These are phyloP conservation scores for Clarias laeviceps DNA, from an alignment of 2,797 vertebrate species.

Conservation along the genomic window DNA sequence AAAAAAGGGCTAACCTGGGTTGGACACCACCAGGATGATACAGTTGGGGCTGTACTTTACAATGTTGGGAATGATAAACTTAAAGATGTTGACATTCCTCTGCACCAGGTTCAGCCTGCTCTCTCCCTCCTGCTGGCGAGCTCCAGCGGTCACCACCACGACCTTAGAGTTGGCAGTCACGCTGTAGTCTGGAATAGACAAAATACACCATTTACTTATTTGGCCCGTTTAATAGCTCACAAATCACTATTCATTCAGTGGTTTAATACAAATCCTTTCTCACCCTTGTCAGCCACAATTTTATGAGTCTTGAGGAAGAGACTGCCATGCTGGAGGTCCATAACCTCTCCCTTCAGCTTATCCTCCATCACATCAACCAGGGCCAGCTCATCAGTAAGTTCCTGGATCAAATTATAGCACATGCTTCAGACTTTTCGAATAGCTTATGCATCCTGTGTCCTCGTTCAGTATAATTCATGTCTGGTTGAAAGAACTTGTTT, in stretches of 20 bases:
- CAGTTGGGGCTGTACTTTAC: constrained; percentile 96
- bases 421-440: neutral
- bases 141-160: constrained; percentile 93
- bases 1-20: constrained; percentile 82
- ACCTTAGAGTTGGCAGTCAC: constrained; percentile 93
- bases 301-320: constrained; percentile 92
- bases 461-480: neutral
- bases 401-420: constrained; percentile 69
- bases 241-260: neutral
- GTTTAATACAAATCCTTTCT: constrained; percentile 21
- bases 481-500: too few species aligned
- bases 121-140: constrained; percentile 95
- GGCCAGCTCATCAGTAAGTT: constrained; percentile 92
- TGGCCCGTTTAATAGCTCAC: neutral
- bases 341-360: constrained; percentile 93
- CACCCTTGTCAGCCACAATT: constrained; percentile 94
- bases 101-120: constrained; percentile 96
- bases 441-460: neutral
- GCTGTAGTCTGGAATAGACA: constrained; percentile 79
- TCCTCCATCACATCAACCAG: constrained; percentile 97
- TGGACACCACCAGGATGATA: constrained; percentile 92
- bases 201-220: neutral
- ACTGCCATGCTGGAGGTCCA: constrained; percentile 96
- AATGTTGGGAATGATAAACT: constrained; percentile 96
- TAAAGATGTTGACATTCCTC: constrained; percentile 97